Evolutionary conservation across 2,888 invertebrate genomes (phyloP).

Genomic region (Synergus gifuensis): DNA sequence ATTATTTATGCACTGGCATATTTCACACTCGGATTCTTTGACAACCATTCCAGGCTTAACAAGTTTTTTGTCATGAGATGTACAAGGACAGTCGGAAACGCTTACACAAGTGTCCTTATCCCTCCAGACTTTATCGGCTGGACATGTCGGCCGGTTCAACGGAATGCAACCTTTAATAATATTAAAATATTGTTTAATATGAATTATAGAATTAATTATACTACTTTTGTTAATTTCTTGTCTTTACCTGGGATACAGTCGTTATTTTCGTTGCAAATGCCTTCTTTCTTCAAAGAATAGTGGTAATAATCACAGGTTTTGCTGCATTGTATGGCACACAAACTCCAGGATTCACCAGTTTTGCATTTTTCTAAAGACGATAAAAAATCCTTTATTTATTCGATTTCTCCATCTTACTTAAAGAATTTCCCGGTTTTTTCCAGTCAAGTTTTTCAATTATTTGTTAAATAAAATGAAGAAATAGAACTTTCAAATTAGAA

Average conservation of each 20-base stretch:
- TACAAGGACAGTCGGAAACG: conserved; percentile 87
- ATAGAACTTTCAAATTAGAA: too few relatives aligned
- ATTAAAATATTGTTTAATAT: conserved; percentile 8
- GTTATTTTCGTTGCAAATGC: conserved; percentile 66
- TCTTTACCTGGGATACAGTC: conserved; percentile 73
- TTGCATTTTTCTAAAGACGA: conserved; percentile 55
- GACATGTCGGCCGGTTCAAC: conserved; percentile 77
- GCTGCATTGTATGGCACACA: conserved; percentile 87
- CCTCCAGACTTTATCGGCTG: conserved; percentile 83
- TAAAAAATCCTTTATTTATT: too few relatives aligned
- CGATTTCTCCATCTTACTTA: too few relatives aligned
- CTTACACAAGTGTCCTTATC: conserved; percentile 87
- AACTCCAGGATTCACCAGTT: conserved; percentile 80
- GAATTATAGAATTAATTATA: background rate
- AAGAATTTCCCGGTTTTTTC: too few relatives aligned
- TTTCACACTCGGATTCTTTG: conserved; percentile 82
- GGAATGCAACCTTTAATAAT: conserved; percentile 59
- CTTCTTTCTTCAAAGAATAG: conserved; percentile 67
- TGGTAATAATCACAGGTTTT: conserved; percentile 85
- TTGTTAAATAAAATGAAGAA: too few relatives aligned
- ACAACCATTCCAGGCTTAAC: conserved; percentile 86
- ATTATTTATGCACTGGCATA: conserved; percentile 91
- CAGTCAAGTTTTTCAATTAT: too few relatives aligned
- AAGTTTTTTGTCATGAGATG: conserved; percentile 81
- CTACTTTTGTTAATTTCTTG: conserved; percentile 52